Evolutionary conservation across 2,113 vertebrate species (phyloP).

Genomic region (Rutilus rutilus): DNA sequence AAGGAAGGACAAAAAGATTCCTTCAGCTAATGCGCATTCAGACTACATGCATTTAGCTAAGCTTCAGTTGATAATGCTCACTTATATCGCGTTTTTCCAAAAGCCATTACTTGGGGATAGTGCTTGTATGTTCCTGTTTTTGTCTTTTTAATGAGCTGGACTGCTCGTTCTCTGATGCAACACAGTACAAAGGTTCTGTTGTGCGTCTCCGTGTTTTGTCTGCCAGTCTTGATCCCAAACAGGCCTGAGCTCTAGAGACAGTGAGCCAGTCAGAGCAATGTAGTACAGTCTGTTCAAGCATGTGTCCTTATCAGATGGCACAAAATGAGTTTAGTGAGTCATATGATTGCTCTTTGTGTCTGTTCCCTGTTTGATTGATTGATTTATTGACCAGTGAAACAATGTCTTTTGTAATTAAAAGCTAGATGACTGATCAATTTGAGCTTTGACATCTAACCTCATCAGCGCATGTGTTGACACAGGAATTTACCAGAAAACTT

Average conservation of each 20-base stretch:
- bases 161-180: constrained; percentile 5
- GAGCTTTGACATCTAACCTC: neutral
- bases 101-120: neutral
- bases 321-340: constrained; percentile 2
- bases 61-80: neutral
- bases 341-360: neutral
- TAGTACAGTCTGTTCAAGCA: constrained; percentile 18
- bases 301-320: constrained; percentile 12
- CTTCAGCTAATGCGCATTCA: neutral
- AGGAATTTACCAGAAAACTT: neutral
- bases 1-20: neutral
- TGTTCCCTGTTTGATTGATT: neutral
- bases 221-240: neutral
- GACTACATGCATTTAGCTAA: neutral
- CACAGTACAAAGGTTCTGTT: constrained; percentile 41
- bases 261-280: constrained; percentile 31
- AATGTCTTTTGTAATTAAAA: neutral
- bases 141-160: constrained; percentile 14
- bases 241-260: constrained; percentile 4
- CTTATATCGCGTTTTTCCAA: neutral
- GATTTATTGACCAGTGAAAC: neutral
- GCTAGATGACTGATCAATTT: neutral
- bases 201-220: constrained; percentile 23
- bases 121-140: constrained; percentile 26
- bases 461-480: neutral